Evolutionary conservation across 2,888 invertebrate genomes (phyloP).

Genomic region (Drosophila histrio): DNA sequence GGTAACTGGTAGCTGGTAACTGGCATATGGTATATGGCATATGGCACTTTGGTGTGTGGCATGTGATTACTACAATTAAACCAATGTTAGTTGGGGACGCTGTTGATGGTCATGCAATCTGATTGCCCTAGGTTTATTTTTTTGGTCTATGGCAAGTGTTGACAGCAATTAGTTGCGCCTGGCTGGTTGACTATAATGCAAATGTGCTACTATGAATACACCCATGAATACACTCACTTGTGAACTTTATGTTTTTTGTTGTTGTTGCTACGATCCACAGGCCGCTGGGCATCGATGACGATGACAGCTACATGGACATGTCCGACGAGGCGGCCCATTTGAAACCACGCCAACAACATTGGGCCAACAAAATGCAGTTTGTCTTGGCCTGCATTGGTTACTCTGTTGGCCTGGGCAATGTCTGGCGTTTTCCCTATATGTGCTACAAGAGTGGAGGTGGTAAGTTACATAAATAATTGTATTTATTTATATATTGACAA

Average conservation of each 20-base stretch:
- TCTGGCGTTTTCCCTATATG: conserved; percentile 96
- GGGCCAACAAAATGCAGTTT: conserved; percentile 95
- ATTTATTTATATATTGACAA: no score
- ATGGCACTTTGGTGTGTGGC: conserved; percentile 8
- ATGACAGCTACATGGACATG: conserved; percentile 90
- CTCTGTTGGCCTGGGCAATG: conserved; percentile 94
- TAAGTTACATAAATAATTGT: conserved; percentile 83
- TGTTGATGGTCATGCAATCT: conserved; percentile 33
- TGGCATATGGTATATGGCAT: not conserved
- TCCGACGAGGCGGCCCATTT: conserved; percentile 89
- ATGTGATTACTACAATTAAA: conserved; percentile 76
- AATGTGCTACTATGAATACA: conserved; percentile 20
- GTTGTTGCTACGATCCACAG: conserved; percentile 83
- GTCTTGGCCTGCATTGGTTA: conserved; percentile 95
- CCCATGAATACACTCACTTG: conserved; percentile 10
- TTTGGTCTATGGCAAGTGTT: conserved; percentile 40
- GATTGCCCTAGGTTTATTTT: not conserved
- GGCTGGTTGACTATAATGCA: conserved; percentile 45
- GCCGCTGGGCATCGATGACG: conserved; percentile 91
- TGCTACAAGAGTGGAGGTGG: conserved; percentile 96
- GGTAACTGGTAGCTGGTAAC: not conserved
- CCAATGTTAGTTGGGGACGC: conserved; percentile 39
- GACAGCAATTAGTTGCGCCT: conserved; percentile 71
- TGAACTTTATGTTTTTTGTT: not conserved
- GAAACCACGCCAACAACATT: conserved; percentile 92